phyloP scores from a whole-genome alignment of 1,140 invertebrate genomes.

The Eubasilissa regina region DNA sequence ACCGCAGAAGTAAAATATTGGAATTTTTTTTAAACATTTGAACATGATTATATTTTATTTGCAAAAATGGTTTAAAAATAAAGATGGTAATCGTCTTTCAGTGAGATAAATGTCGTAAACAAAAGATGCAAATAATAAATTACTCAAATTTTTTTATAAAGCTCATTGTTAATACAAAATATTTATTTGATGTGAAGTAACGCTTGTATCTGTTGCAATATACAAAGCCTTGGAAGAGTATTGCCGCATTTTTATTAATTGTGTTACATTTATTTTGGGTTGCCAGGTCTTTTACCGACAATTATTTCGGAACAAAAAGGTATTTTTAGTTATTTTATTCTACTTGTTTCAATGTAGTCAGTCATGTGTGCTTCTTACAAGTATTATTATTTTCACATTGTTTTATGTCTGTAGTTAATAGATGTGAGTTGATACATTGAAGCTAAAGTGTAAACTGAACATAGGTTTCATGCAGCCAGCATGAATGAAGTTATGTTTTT shows the following conservation, averaged over 20 bases:
- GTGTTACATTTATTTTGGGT: constrained; percentile 58
- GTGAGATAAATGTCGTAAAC: too few relatives aligned
- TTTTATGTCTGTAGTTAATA: not conserved
- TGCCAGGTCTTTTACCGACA: constrained; percentile 59
- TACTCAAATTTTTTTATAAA: too few relatives aligned
- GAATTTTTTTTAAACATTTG: too few relatives aligned
- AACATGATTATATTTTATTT: too few relatives aligned
- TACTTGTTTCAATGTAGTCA: constrained; percentile 2
- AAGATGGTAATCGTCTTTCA: too few relatives aligned
- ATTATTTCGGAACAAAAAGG: constrained; percentile 59
- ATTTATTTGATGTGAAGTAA: constrained; percentile 6
- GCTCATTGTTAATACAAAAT: not conserved
- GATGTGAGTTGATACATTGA: not conserved
- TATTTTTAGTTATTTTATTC: constrained; percentile 53
- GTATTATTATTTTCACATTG: constrained; percentile 16
- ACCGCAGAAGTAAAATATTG: too few relatives aligned
- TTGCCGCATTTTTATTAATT: constrained; percentile 44
- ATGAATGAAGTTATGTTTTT: too few relatives aligned
- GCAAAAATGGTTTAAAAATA: too few relatives aligned
- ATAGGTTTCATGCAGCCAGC: too few relatives aligned
- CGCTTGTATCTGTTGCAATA: constrained; percentile 26
- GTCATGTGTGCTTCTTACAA: constrained; percentile 26
- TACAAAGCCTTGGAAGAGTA: not conserved
- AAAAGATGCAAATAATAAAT: too few relatives aligned
- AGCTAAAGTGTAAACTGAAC: too few relatives aligned